phyloP scores from a whole-genome alignment of 2,797 vertebrate species.

The Clarias laeviceps region DNA sequence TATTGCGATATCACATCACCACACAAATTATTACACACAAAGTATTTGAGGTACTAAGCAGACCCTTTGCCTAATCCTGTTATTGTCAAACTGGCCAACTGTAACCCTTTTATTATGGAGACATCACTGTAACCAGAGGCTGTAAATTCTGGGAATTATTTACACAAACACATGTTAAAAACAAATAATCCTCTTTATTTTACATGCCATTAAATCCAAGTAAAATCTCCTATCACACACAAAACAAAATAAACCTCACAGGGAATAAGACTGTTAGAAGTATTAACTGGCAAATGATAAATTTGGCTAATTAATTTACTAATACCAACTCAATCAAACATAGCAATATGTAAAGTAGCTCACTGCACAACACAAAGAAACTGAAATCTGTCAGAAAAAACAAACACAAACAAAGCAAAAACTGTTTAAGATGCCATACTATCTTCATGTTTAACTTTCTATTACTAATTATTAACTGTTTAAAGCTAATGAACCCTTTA shows the following conservation, averaged over 20 bases:
- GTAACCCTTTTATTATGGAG: not conserved
- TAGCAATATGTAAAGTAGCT: not conserved
- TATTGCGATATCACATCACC: not conserved
- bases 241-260: not conserved
- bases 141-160: not conserved
- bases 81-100: not conserved
- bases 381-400: not conserved
- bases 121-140: not conserved
- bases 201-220: not conserved
- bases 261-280: not conserved
- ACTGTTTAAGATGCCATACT: not conserved
- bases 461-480: not conserved
- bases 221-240: not conserved
- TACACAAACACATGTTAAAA: not conserved
- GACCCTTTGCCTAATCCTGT: slow-evolving; percentile 2
- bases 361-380: not conserved
- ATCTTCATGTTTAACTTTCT: not conserved
- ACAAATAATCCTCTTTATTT: slow-evolving; percentile 3
- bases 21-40: not conserved
- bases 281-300: not conserved
- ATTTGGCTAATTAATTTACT: not conserved
- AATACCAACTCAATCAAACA: not conserved
- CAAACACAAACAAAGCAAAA: not conserved
- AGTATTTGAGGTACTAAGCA: not conserved
- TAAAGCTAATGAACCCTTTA: not conserved